These are phyloP conservation scores for Gymnoscopelus microlampas DNA, from an alignment of 2,797 vertebrate species.

Conservation along the genomic window DNA sequence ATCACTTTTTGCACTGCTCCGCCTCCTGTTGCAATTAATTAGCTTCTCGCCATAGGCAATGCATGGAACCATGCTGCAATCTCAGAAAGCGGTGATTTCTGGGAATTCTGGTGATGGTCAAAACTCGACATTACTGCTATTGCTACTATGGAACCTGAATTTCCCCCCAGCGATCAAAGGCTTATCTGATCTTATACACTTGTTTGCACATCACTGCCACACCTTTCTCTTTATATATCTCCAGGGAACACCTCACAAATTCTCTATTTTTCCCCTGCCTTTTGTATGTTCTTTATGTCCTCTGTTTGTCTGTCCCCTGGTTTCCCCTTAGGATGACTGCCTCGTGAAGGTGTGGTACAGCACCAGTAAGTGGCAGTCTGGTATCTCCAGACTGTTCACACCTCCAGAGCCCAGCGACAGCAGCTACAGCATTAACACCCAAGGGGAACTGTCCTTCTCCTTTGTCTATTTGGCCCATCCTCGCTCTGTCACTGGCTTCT, in stretches of 20 bases:
- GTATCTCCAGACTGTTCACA: constrained; percentile 80
- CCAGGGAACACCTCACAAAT: background rate
- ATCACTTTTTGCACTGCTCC: too few relatives aligned
- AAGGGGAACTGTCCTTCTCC: constrained; percentile 89
- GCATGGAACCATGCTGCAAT: too few relatives aligned
- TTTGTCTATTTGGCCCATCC: constrained; percentile 98
- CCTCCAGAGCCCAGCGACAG: constrained; percentile 76
- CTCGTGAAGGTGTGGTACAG: constrained; percentile 98
- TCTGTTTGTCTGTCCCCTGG: constrained; percentile 8
- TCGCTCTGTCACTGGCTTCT: constrained; percentile 93
- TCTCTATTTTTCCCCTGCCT: background rate
- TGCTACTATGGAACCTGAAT: too few relatives aligned
- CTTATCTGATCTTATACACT: too few relatives aligned
- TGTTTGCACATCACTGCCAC: too few relatives aligned
- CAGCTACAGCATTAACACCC: constrained; percentile 31
- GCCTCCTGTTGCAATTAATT: too few relatives aligned
- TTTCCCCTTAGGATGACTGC: constrained; percentile 89
- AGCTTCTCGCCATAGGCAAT: too few relatives aligned
- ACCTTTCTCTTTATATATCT: too few relatives aligned
- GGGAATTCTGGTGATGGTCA: too few relatives aligned
- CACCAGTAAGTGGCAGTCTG: constrained; percentile 89
- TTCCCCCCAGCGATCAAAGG: too few relatives aligned
- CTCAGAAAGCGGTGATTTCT: too few relatives aligned
- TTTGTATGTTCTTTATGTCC: background rate
- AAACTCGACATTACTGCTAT: too few relatives aligned